phyloP scores from a whole-genome alignment of 2,888 invertebrate species.

The Lucinisca nassula region DNA sequence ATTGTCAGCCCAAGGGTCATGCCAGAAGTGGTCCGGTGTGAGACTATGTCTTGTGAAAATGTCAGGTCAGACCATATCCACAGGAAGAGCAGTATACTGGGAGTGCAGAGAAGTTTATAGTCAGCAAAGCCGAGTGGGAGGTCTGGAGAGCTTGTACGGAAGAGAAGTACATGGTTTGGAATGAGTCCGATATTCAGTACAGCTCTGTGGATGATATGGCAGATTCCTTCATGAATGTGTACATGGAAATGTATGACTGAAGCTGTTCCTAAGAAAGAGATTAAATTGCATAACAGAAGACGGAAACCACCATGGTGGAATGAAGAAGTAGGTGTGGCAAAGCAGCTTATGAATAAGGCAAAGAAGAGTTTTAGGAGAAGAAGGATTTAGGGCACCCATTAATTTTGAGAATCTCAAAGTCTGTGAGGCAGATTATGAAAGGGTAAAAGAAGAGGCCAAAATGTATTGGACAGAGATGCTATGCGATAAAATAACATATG shows the following conservation, averaged over 20 bases:
- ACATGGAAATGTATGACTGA: constrained; percentile 24
- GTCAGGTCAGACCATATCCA: no score
- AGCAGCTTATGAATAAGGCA: neutral
- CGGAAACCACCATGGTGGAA: constrained; percentile 28
- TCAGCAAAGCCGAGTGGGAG: no score
- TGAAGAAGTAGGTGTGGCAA: neutral
- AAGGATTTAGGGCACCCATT: constrained; percentile 11
- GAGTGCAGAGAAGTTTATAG: no score
- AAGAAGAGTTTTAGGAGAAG: constrained; percentile 9
- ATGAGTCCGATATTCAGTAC: neutral
- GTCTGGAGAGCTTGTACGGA: no score
- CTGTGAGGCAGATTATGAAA: neutral
- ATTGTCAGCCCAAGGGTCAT: constrained; percentile 15
- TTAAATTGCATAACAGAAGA: neutral
- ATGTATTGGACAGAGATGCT: constrained; percentile 12
- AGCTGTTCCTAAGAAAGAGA: constrained; percentile 11
- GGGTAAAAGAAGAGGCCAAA: constrained; percentile 1
- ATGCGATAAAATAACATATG: constrained; percentile 7
- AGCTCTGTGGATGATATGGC: constrained; percentile 12
- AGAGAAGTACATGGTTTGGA: constrained; percentile 15
- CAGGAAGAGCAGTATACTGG: no score
- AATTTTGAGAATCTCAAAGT: constrained; percentile 4
- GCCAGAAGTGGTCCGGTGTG: constrained; percentile 12
- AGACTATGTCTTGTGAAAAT: no score
- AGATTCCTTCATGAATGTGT: constrained; percentile 11